A percentile compares a stretch with the other conserved stretches of the same genome.
These are phyloP conservation scores for Ctenoplectra terminalis DNA, from an alignment of 1,140 invertebrate genomes.

Conservation along the genomic window DNA sequence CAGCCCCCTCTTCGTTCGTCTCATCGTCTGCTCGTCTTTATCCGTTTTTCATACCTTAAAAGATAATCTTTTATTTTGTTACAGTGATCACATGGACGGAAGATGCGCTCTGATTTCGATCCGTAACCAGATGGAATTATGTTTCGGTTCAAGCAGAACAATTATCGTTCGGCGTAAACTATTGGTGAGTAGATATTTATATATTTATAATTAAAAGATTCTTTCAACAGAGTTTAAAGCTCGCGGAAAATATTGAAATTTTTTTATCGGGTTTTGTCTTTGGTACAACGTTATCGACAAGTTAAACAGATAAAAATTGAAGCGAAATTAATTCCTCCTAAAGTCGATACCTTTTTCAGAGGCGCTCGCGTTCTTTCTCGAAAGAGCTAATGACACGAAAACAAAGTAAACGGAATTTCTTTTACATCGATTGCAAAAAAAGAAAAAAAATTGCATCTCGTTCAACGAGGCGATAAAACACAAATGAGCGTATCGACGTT, in stretches of 20 bases:
- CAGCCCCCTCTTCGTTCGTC: neutral
- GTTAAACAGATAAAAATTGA: neutral
- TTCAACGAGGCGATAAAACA: neutral
- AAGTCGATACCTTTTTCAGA: neutral
- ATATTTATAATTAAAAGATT: too few relatives aligned
- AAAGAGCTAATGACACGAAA: neutral
- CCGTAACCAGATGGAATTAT: neutral
- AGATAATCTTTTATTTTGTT: neutral
- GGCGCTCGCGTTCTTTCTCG: too few relatives aligned
- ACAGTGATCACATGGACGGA: neutral
- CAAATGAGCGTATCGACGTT: neutral
- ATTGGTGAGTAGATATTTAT: constrained; percentile 27
- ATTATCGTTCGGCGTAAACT: neutral
- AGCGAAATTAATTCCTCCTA: neutral
- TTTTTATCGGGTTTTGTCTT: neutral
- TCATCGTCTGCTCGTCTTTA: neutral
- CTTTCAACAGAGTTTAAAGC: too few relatives aligned
- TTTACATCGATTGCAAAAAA: neutral
- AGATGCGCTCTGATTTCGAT: too few relatives aligned
- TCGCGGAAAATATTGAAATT: neutral
- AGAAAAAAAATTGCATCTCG: neutral
- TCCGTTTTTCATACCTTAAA: neutral
- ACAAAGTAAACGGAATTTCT: neutral
- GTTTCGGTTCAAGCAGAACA: neutral
- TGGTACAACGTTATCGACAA: too few relatives aligned